phyloP scores from a whole-genome alignment of 2,797 vertebrate genomes.

The Adelosebastes latens region DNA sequence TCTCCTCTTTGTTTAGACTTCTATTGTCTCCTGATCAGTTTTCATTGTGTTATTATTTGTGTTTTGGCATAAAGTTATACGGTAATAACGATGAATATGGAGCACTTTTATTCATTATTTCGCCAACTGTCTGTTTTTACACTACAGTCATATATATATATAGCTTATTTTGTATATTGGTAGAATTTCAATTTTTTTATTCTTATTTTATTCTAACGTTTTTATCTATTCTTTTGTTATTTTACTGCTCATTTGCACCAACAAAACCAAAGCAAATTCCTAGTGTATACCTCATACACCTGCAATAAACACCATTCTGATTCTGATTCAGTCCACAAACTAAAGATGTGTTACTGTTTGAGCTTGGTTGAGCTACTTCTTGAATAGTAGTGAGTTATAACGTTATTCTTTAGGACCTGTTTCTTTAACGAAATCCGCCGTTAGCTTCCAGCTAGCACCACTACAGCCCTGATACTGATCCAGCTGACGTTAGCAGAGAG shows the following conservation, averaged over 20 bases:
- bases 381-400: neutral
- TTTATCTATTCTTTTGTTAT: no score
- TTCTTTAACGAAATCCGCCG: constrained; percentile 65
- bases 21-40: neutral
- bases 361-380: neutral
- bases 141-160: no score
- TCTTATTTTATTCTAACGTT: no score
- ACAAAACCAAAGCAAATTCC: no score
- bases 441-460: neutral
- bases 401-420: constrained; percentile 15
- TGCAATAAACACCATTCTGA: no score
- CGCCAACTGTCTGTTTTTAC: neutral
- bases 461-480: neutral
- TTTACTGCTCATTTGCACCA: no score
- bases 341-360: neutral
- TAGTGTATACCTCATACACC: no score
- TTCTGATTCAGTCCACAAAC: no score
- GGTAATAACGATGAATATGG: no score
- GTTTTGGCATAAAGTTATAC: neutral
- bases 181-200: no score
- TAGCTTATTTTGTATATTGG: no score
- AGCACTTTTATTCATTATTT: neutral
- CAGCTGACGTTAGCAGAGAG: constrained; percentile 1
- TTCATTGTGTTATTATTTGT: neutral
- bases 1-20: neutral